Base-by-base conservation (phyloP, 2,888 invertebrate genomes). In the Mantis religiosa region DNA sequence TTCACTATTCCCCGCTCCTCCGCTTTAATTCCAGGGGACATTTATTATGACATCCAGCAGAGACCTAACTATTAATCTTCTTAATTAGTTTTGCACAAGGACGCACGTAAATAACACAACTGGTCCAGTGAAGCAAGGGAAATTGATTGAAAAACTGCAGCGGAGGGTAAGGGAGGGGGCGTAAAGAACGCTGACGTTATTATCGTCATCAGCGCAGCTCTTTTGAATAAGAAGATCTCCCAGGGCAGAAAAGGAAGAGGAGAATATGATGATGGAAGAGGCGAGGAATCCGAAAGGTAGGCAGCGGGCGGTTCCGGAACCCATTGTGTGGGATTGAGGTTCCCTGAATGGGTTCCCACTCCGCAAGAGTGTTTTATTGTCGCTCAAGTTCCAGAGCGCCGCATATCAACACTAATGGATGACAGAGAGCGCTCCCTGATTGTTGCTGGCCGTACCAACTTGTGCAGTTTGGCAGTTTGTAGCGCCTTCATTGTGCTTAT, bases 61-160 rank as follows among this genome's bases (percentile, higher is more conserved):
- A 88, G 88, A 85, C 41, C 14, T 84, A 71, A 34, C 89, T 85
- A 89, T 89, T 89, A 89, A 89, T 89, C 89, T 89, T 89, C 88
- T 89, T 89, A 89, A 89, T 89, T 89, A 89, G 85, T 88, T 89
- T 88, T 30, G 88, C 85, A 71, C 54, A 84, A 89, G 88, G 84
- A 28, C 28, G 82, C 12, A 86, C 87, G 89, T 87, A 89, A 87
- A 89, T 87, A 89, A 87, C 84, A 82, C 81, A 83, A 71, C 87
- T 87, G 71, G 82, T 81, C 87, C 89, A 81, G 27, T 85, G 83
- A 85, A 83, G 85, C 54, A 82, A 25, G 41, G 28, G 47, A 85
- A 89, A 89, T 88, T 88, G 89, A 89, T 89, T 89, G 89, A 88
- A 89, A 89, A 89, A 86, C 88, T 89, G 89, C 89, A 87, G 83